These are phyloP conservation scores for Triplophysa tibetana DNA, from an alignment of 2,113 vertebrate species.

Conservation along the genomic window DNA sequence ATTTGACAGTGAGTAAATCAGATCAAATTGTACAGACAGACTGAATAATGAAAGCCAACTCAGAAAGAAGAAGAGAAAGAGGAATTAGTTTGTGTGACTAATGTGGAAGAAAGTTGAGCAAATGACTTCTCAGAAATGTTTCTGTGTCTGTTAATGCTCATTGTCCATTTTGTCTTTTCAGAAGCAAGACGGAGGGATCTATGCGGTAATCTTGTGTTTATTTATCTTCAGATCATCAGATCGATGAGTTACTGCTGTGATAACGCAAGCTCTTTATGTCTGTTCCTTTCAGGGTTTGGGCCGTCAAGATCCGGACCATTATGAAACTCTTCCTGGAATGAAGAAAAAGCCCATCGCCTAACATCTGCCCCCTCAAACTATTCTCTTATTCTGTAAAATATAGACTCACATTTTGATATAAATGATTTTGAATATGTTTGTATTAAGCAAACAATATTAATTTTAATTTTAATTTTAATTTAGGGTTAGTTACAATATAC, in stretches of 20 bases:
- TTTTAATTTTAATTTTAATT: no score
- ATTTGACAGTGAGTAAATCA: no score
- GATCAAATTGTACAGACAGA: no score
- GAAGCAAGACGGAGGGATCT: slow-evolving; percentile 61
- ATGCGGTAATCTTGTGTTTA: slow-evolving; percentile 58
- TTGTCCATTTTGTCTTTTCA: slow-evolving; percentile 42
- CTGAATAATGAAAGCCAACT: background rate
- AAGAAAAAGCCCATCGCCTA: slow-evolving; percentile 54
- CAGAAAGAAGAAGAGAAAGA: slow-evolving; percentile 10
- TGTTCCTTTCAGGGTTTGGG: slow-evolving; percentile 61
- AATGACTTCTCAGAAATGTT: background rate
- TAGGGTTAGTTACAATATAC: no score
- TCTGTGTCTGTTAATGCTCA: background rate
- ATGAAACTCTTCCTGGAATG: slow-evolving; percentile 62
- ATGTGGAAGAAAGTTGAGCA: background rate
- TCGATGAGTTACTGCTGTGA: background rate
- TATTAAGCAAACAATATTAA: no score
- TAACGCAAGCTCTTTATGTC: background rate
- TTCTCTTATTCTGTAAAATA: background rate
- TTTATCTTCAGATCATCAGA: background rate
- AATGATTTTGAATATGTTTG: background rate
- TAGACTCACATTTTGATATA: background rate
- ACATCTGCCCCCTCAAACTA: slow-evolving; percentile 9
- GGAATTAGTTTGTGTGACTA: background rate
- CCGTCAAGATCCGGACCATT: slow-evolving; percentile 54